Conservation (phyloP, 2,797 vertebrate species). For the Oryzias sinensis region DNA sequence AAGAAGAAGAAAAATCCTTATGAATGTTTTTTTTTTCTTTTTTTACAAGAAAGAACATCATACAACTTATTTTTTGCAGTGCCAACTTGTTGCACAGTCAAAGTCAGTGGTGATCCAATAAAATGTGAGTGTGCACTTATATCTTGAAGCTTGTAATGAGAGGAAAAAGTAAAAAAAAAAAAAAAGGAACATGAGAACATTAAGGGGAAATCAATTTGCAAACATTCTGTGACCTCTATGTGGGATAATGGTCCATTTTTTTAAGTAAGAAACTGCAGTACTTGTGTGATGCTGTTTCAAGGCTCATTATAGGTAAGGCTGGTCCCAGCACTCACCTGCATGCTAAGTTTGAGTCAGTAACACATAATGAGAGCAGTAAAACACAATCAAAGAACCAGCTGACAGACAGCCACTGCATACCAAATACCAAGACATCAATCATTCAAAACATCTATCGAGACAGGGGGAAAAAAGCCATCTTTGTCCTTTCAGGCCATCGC, state of each 20-base stretch:
- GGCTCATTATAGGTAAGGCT: constrained; percentile 63
- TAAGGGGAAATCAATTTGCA: constrained; percentile 28
- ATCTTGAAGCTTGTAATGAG: not conserved
- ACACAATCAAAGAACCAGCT: constrained; percentile 34
- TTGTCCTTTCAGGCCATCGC: constrained; percentile 46
- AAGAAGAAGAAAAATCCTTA: no score
- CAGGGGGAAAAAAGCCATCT: constrained; percentile 20
- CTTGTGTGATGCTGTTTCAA: constrained; percentile 36
- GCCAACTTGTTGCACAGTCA: no score
- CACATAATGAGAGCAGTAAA: constrained; percentile 33
- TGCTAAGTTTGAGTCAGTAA: constrained; percentile 42
- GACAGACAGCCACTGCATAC: constrained; percentile 37
- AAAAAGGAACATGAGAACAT: constrained; percentile 15
- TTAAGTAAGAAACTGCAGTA: constrained; percentile 48
- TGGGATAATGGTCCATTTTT: constrained; percentile 63
- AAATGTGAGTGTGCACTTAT: not conserved
- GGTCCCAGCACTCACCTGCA: constrained; percentile 57
- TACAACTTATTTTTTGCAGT: no score
- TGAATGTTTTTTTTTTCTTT: no score
- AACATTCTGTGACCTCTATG: constrained; percentile 57
- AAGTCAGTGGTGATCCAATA: no score
- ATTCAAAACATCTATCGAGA: constrained; percentile 34
- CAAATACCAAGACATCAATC: constrained; percentile 42
- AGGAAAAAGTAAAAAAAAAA: constrained; percentile 1
- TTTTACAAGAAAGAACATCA: no score